Percentiles rank a stretch among this genome's conserved stretches.
These are phyloP conservation scores for Lepidonotus clava DNA, from an alignment of 2,888 invertebrate species.

Conservation along the genomic window DNA sequence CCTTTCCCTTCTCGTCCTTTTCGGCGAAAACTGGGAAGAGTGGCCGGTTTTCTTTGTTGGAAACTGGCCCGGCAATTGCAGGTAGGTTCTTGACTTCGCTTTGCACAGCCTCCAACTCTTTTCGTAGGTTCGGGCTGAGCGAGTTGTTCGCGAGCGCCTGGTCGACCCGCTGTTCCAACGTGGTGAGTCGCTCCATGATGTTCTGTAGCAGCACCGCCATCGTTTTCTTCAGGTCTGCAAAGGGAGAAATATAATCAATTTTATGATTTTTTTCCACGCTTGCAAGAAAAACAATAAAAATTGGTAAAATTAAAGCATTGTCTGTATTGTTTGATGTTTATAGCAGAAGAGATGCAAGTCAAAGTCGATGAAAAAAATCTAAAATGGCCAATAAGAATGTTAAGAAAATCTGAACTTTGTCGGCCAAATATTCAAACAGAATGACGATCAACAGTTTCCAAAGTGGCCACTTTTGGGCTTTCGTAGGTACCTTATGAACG, in stretches of 20 bases:
- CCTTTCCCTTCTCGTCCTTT: background rate
- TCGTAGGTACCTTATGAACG: too few species aligned
- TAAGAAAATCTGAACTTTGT: too few species aligned
- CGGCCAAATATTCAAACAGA: too few species aligned
- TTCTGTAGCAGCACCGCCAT: slow-evolving; percentile 78
- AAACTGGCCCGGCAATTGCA: background rate
- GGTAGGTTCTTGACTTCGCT: slow-evolving; percentile 3
- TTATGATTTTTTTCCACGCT: too few species aligned
- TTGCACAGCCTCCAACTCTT: background rate
- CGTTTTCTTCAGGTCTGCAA: slow-evolving; percentile 79
- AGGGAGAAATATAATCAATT: background rate
- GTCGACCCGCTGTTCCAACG: slow-evolving; percentile 68
- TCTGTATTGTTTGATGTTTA: too few species aligned
- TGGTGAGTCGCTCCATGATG: slow-evolving; percentile 74
- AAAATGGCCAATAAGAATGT: too few species aligned
- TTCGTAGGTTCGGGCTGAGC: background rate
- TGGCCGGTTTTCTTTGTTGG: background rate
- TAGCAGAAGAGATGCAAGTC: too few species aligned
- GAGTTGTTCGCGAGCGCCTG: slow-evolving; percentile 25
- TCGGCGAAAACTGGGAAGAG: background rate
- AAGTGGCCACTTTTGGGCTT: too few species aligned
- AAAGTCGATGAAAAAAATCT: too few species aligned
- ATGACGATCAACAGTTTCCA: too few species aligned
- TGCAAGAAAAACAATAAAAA: too few species aligned
- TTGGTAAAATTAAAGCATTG: too few species aligned